phyloP scores from a whole-genome alignment of 2,797 vertebrate species.

The Enteromius fasciolatus region DNA sequence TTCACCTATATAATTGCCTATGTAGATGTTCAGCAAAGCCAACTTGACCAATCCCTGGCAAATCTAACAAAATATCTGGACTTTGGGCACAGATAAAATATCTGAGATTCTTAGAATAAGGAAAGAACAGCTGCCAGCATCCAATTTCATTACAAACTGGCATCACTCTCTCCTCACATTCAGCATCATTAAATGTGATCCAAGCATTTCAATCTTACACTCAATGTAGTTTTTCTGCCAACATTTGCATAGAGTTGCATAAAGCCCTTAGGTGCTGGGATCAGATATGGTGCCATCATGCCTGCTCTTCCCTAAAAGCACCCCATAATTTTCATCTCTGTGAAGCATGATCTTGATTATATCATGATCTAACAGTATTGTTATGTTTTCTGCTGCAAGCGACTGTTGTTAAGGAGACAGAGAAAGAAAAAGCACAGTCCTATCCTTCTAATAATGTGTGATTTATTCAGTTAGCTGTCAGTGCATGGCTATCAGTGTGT shows the following conservation, averaged over 20 bases:
- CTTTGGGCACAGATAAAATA: background rate
- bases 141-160: slow-evolving; percentile 16
- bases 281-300: background rate
- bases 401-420: slow-evolving; percentile 73
- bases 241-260: background rate
- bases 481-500: slow-evolving; percentile 62
- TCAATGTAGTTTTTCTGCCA: background rate
- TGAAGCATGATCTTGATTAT: background rate
- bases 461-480: slow-evolving; percentile 67
- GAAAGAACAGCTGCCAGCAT: background rate
- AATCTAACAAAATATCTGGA: background rate
- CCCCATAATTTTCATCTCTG: background rate
- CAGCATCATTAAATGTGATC: slow-evolving; percentile 20
- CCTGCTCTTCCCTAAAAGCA: background rate
- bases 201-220: background rate
- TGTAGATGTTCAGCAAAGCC: background rate
- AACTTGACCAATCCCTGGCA: background rate
- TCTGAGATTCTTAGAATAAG: background rate
- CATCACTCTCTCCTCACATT: background rate
- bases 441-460: slow-evolving; percentile 64
- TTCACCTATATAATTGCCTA: background rate
- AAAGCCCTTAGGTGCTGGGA: slow-evolving; percentile 4
- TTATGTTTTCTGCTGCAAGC: background rate
- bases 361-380: background rate
- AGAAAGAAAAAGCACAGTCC: slow-evolving; percentile 57